Conservation (phyloP, 1,140 invertebrate species). For the Dendroctonus valens region DNA sequence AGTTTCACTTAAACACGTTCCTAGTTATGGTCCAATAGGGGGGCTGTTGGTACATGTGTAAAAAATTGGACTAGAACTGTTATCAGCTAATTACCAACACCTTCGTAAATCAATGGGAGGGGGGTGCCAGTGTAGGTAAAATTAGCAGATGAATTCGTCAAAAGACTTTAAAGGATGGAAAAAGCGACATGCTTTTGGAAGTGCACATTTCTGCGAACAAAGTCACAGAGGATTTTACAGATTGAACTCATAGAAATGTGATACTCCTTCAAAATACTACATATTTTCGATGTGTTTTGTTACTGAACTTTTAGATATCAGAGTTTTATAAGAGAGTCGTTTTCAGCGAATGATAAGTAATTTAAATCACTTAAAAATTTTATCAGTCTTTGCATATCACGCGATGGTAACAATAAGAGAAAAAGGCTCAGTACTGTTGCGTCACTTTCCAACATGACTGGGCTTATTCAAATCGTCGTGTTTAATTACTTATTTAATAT, state of each 20-base stretch:
- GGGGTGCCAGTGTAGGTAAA: background rate
- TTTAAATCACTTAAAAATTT: background rate
- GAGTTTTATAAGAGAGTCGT: too few relatives aligned
- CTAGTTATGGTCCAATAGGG: background rate
- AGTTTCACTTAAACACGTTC: background rate
- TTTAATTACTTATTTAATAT: background rate
- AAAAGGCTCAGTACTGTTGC: too few relatives aligned
- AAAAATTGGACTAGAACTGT: background rate
- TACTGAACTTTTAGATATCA: background rate
- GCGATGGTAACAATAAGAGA: too few relatives aligned
- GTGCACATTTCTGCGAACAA: too few relatives aligned
- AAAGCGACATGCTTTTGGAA: background rate
- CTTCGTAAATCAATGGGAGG: background rate
- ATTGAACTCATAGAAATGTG: background rate
- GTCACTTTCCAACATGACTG: background rate
- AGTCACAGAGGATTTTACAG: too few relatives aligned
- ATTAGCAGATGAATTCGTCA: background rate
- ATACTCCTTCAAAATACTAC: background rate
- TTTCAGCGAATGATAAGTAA: background rate
- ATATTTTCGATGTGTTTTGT: background rate
- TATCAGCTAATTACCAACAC: background rate
- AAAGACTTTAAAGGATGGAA: background rate
- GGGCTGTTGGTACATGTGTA: background rate
- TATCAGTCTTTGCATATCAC: slow-evolving; percentile 3
- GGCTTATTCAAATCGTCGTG: background rate